Base-by-base conservation (phyloP, 2,113 vertebrate species). In the Maccullochella peelii region DNA sequence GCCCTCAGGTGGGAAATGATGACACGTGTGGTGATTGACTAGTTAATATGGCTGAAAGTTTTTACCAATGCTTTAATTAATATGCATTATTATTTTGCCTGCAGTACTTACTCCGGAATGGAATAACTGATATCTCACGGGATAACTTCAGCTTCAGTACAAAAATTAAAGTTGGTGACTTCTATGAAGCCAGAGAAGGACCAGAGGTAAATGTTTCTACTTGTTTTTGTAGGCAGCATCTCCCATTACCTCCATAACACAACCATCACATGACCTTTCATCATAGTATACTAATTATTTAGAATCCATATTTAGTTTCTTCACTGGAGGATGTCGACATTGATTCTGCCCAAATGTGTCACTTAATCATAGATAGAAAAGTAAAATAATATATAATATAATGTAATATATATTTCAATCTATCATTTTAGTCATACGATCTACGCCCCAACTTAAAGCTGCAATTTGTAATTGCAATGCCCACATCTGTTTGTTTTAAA, bases 91-190 rank as follows among this genome's bases (percentile, higher is more conserved):
- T 72, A 27, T 69, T 75, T 54, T 86, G 27, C 96, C 95, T 96
- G 94, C 96, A 99, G 97, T 98, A 98, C 95, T 96, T 99, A 91
- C 95, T 96, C 94, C 97, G 97, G 95, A 97, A 97, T 95, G 96
- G 98, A 96, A 97, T 99, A 95, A 96, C 95, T 93, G 96, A 98
- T 96, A 97, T 99, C 96, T 96, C 97, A 92, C 97, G 97, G 91
- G 97, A 98, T 92, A 97, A 98, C 96, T 99, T 99, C 95, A 98
- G 97, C 97, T 99, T 99, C 95, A 98, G 97, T 95, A 95, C 97
- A 96, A 99, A 99, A 97, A 96, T 99, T 95, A 97, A 96, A 95
- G 96, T 98, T 95, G 98, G 98, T 94, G 96, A 98, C 96, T 98
- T 99, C 96, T 99, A 98, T 96, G 97, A 98, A 97, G 96, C 96